Evolutionary conservation across 2,113 vertebrate species (phyloP), one percentile per base, ranked within the genome.

Genomic region (Boulengerochromis microlepis): DNA sequence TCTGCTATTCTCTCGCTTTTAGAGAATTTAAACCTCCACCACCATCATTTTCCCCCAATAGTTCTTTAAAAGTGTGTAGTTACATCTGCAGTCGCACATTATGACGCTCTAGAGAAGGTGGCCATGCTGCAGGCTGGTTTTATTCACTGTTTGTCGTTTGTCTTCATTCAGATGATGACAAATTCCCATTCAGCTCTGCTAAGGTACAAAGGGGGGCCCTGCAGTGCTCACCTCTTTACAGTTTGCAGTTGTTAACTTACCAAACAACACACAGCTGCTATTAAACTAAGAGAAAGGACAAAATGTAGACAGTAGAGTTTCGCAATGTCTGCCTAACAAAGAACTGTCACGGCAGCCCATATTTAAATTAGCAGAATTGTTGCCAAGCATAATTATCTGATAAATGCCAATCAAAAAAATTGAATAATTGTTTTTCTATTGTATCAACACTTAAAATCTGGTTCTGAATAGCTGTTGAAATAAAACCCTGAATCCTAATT

Each of bases 151-250:
- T 80, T 71, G 84, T 71, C 61, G 7, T 85, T 81, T 31, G 71
- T 86, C 76, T 87, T 87, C 66, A 81, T 86, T 89, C 54, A 66
- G 47, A 38, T 18, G 38, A 59, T 12, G 69, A 57, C 31, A 64
- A 59, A 84, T 26, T 45, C n/a, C 71, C 42, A 50, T 29, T 19
- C 71, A 76, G 71, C 24, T 76, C 71, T 76, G 42, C 42, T 31
- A 31, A 76, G 71, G 71, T 76, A 50, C 71, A 76, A 50, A 76
- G 24, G 9, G 9, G 22, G 6, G 4, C 24, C 71, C 9, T 47
- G 42, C 42, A 31, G 71, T 50, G 42, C 15, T 76, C 16, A 76
- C 24, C 71, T 76, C 24, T 47, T 31, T 50, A 31, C 24, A 76
- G 71, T 76, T 76, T 29, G 24, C 24, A 76, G 16, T 50, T 76